Evolutionary conservation across 2,888 invertebrate species (phyloP).

Genomic region (Tachina lurida): DNA sequence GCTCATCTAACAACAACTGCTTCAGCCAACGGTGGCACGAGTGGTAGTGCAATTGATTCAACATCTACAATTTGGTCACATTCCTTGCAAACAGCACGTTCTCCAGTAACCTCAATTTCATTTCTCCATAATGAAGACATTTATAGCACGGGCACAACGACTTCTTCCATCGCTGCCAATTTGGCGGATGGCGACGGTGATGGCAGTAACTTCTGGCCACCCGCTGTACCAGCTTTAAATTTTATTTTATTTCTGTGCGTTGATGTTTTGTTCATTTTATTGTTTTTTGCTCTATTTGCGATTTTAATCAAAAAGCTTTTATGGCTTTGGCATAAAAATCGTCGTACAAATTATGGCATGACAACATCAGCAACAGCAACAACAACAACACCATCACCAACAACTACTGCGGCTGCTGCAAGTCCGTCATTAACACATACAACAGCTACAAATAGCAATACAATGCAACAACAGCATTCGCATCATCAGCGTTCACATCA

Average conservation of each 20-base stretch:
- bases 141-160: conserved; percentile 30
- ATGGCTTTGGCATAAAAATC: conserved; percentile 84
- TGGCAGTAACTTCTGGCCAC: not conserved
- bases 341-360: conserved; percentile 71
- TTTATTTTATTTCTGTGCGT: conserved; percentile 84
- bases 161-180: conserved; percentile 33
- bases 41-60: conserved; percentile 47
- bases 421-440: not conserved
- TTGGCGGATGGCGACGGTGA: conserved; percentile 16
- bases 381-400: not conserved
- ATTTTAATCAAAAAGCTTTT: conserved; percentile 86
- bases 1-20: conserved; percentile 43
- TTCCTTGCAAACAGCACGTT: conserved; percentile 55
- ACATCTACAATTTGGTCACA: conserved; percentile 73
- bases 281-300: conserved; percentile 88
- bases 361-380: conserved; percentile 34
- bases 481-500: conserved; percentile 17
- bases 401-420: conserved; percentile 53
- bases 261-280: conserved; percentile 86
- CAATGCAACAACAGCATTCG: conserved; percentile 20
- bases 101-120: conserved; percentile 66
- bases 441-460: conserved; percentile 27
- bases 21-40: conserved; percentile 51
- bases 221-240: conserved; percentile 75
- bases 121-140: conserved; percentile 60